Conservation (phyloP, 2,888 invertebrate species). For the Orchestes rusci region DNA sequence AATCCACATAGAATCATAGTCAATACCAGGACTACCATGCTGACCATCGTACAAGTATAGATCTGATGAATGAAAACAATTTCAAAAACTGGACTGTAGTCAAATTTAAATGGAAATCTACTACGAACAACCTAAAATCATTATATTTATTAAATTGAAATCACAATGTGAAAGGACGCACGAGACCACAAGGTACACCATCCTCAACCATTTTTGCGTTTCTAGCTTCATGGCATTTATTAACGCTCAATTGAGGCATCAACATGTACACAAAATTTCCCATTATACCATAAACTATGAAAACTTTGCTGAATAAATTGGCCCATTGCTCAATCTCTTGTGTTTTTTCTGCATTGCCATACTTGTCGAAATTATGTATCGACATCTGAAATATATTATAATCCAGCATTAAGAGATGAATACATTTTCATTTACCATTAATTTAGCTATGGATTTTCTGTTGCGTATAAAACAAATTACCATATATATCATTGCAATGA, state of each 20-base stretch:
- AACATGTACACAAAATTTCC: constrained; percentile 30
- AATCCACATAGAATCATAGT: constrained; percentile 31
- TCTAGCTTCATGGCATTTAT: constrained; percentile 26
- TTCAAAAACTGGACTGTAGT: constrained; percentile 29
- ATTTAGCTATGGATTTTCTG: constrained; percentile 18
- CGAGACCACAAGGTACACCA: constrained; percentile 29
- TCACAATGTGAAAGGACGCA: too few species aligned
- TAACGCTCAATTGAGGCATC: constrained; percentile 28
- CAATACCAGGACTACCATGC: constrained; percentile 29
- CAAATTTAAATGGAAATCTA: constrained; percentile 29
- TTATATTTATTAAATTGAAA: not conserved
- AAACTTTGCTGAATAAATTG: constrained; percentile 29
- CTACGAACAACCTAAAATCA: constrained; percentile 24
- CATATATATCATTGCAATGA: constrained; percentile 33
- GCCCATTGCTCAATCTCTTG: constrained; percentile 27
- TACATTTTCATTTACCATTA: constrained; percentile 22
- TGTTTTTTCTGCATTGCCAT: constrained; percentile 17
- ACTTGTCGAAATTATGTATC: constrained; percentile 20
- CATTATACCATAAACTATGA: constrained; percentile 28
- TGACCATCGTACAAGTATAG: constrained; percentile 30
- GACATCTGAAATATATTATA: not conserved
- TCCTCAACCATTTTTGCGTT: constrained; percentile 24
- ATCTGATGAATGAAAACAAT: constrained; percentile 30
- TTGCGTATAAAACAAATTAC: constrained; percentile 30
- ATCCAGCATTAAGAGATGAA: not conserved